A percentile compares a stretch with the other conserved stretches of the same genome.
These are phyloP conservation scores for Centropus bengalensis DNA, from an alignment of 2,113 vertebrate species.

Conservation along the genomic window DNA sequence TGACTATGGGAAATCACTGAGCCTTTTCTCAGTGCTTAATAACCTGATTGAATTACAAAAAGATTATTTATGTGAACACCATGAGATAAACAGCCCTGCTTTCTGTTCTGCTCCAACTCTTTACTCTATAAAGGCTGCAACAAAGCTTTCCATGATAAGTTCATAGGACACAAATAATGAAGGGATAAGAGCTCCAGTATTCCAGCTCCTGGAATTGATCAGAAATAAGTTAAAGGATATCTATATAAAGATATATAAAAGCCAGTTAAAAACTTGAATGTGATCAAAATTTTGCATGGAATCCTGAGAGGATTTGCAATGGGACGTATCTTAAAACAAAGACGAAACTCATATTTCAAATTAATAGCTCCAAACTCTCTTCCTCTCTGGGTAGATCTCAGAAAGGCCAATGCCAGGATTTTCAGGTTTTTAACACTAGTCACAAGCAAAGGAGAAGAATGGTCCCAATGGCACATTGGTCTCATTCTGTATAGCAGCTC, in stretches of 20 bases:
- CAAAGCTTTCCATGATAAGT: background rate
- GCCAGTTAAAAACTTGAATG: background rate
- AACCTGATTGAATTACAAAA: background rate
- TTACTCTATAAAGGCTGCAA: background rate
- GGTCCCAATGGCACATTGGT: background rate
- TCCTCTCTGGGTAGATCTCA: background rate
- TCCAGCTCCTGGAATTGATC: background rate
- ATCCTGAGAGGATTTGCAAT: background rate
- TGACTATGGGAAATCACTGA: background rate
- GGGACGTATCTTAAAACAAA: background rate
- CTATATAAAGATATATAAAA: background rate
- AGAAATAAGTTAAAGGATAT: background rate
- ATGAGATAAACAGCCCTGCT: background rate
- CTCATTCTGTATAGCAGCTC: background rate
- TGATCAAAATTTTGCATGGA: background rate
- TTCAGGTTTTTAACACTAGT: background rate
- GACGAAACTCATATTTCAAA: background rate
- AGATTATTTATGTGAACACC: background rate
- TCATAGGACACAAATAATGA: background rate
- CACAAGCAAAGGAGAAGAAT: background rate
- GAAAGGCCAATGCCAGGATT: background rate
- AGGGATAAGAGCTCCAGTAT: background rate
- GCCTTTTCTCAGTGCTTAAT: background rate
- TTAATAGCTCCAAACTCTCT: background rate
- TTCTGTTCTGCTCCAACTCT: background rate